Base-by-base conservation (phyloP, 2,113 vertebrate genomes). In the Anas platyrhynchos region DNA sequence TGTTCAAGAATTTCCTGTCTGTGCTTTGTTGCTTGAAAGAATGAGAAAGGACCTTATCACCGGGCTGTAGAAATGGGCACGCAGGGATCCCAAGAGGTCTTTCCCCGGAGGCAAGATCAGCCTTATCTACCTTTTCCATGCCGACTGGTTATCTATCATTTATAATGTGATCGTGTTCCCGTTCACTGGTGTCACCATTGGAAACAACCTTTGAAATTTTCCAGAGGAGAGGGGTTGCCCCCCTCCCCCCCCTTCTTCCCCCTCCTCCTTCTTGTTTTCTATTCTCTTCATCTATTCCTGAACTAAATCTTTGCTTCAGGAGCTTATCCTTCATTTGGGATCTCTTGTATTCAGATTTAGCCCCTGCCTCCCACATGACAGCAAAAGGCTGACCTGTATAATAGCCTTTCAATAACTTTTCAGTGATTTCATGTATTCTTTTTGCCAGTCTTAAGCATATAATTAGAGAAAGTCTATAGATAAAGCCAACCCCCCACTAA, bases 171-270 rank as follows among this genome's bases (percentile, higher is more conserved):
- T 68, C 29, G 2, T 12, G 5, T 62, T 76, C 9, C 43, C 10
- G 52, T 68, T 91, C 13, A 9, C 21, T 68, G 50, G 23, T 85
- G 17, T 44, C 67, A 75, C 23, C 16, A 18, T 26, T 78, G 58
- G 14, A 72, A 91, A 44, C 7, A 72, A 10, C 16, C 11, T 58
- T 82, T 32, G 36, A 16, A 8, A 25, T 78, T 62, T 72, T 75
- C 25, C 48, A 43, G 27, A 26, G 31, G 32, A 52, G 13, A 43
- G 3, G 6, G 6, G 26, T 41, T 38, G 26, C 22, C 13, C 15
- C 5, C n/a, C n/a, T n/a, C 22, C 12, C 15, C 5, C 1, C 1
- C 21, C 48, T 54, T 54, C 1, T 1, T 6, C 2, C 7, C 25
- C 7, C 17, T 46, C 1, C 6, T 22, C 14, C 32, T 59, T 36